Base-by-base conservation (phyloP, 1,140 invertebrate species). In the Varroa destructor region DNA sequence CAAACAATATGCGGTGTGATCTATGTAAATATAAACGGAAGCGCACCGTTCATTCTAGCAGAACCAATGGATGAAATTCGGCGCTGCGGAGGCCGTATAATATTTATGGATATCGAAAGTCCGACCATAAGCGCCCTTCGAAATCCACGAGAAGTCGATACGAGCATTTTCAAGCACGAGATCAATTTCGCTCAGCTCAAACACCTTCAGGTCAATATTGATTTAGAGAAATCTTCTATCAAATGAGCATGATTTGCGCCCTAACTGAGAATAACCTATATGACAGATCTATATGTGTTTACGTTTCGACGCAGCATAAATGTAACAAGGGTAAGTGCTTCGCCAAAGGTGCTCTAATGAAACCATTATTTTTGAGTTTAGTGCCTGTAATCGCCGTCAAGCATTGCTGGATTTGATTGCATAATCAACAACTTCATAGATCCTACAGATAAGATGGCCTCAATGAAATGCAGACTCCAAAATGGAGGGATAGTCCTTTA, bases 61-160 rank as follows among this genome's bases (percentile, higher is more conserved):
- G 61, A 67, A 40, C 46, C 61, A 40, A 67, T 67, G 40, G 61
- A 67, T 12, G 61, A 67, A 67, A 67, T 67, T 1, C 61, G 61
- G 12, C 40, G 46, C 5, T 67, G 61, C 40, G 61, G 61, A 40
- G 61, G 61, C 5, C 14, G 61, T 1, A 67, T 67, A 10, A 46
- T 67, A 46, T 67, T 67, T 40, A 43, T 67, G 12, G 61, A 67
- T 40, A 12, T 43, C 37, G 46, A 67, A 40, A 46, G 37, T 12
- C 40, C 12, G 40, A 40, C 40, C 5, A 46, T 43, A 40, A n/a
- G 46, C 61, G 10, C 46, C 4, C 37, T 67, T 5, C 61, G 61
- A 46, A 37, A 67, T 37, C 14, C 61, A 1, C 14, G 12, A 14
- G 37, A 43, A 36, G 61, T 8, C 1, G 37, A 67, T 40, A 46